Base-by-base conservation (phyloP, 2,797 vertebrate species). In the Botia almorhae region DNA sequence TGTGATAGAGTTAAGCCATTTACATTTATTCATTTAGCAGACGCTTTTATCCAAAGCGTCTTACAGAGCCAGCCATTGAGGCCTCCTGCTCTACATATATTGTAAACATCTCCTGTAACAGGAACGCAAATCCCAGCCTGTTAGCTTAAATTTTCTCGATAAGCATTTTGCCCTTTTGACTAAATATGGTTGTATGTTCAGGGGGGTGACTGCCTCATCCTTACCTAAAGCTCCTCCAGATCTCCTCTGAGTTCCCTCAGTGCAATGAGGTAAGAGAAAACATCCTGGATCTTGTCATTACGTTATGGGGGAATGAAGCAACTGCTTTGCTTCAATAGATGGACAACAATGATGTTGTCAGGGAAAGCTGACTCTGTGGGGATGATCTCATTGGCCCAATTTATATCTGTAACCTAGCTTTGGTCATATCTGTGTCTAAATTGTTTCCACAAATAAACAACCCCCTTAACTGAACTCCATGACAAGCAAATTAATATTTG, bases 261-360 rank as follows among this genome's bases (percentile, higher is more conserved):
- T 76, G 43, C 80, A 75, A 26, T 63, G 86, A 58, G 26, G 88
- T 3, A 60, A 23, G 21, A 13, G 21, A 60, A 60, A 81, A 89
- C 84, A 73, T 86, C 82, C 84, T 78, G 83, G 81, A 79, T 82
- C 81, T 90, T 86, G 51, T 58, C 26, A 76, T 64, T 53, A 56
- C 72, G 55, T 80, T 73, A 72, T 80, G 51, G 71, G 43, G 61
- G 33, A 39, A 14, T 60, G n/a, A 19, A 23, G 69, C 43, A 48
- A 60, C 29, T 75, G 46, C 11, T 36, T n/a, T 56, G 46, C 67
- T 73, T 67, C 51, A 85, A 21, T 72, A 26, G 51, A 56, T 60
- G 53, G 3, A 78, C 82, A 86, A 84, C 72, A 87, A 82, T 83
- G 14, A 76, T 60, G 79, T 78, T 78, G 67, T 81, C 73, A 78